These are phyloP conservation scores for Tetraneura akinire DNA, from an alignment of 1,140 invertebrate species.

Conservation along the genomic window DNA sequence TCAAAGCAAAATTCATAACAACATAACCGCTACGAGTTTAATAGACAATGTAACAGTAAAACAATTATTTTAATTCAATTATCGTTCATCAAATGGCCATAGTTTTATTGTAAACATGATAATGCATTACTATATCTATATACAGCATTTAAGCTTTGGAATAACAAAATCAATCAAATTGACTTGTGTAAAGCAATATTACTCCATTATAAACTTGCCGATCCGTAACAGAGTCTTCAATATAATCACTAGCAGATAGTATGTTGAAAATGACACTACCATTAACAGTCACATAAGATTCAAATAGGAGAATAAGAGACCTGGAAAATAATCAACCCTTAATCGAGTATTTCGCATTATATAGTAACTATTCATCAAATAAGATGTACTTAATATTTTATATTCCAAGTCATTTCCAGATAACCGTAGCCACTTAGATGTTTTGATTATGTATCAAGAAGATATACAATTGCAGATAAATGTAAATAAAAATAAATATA, in stretches of 20 bases:
- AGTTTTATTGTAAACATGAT: neutral
- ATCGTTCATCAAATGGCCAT: neutral
- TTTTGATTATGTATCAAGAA: no score
- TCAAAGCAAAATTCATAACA: no score
- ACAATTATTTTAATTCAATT: no score
- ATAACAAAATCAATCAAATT: neutral
- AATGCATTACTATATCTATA: no score
- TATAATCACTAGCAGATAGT: neutral
- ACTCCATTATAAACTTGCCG: neutral
- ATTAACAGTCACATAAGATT: neutral
- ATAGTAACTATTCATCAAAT: no score
- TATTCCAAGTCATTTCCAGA: neutral
- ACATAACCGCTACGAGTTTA: no score
- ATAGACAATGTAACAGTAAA: no score
- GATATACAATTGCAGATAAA: no score
- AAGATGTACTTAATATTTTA: neutral
- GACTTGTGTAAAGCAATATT: neutral
- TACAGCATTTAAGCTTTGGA: neutral
- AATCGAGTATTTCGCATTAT: neutral
- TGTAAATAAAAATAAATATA: no score
- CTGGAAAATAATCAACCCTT: neutral
- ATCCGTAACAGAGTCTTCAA: conserved; percentile 3
- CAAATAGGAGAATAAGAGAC: neutral
- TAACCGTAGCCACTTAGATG: no score
- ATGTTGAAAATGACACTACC: neutral